Evolutionary conservation across 2,888 invertebrate species (phyloP), one percentile per base, ranked within the genome.

Genomic region (Mycalesis mineus): DNA sequence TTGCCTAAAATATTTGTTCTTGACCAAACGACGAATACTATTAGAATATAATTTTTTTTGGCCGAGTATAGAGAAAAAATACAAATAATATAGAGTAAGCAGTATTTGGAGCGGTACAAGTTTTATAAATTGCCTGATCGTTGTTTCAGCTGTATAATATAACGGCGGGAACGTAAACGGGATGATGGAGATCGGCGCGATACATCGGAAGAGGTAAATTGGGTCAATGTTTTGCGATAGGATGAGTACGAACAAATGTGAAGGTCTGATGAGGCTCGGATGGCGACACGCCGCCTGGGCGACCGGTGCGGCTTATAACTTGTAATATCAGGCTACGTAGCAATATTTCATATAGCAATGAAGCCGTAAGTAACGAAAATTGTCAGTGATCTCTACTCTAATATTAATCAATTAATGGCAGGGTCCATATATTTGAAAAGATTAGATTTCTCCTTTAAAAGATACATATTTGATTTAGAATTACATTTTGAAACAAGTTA

Each of bases 151-250:
- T 37, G 22, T 15, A 37, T 48, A 33, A 33, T 17, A 37, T 49
- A 22, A 37, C 37, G 37, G 22, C 28, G 13, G 17, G 33, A 28
- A 13, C 37, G 17, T 49, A 49, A 49, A 37, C 37, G 49, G 37
- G 49, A 49, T 49, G 49, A 49, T 49, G 49, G 22, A 37, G 49
- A 49, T 37, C 37, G 37, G 22, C 5, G 37, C 44, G 42, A 49
- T 54, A 50, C n/a, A 29, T 17, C 9, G 29, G 37, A 51, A 42
- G 14, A 42, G 50, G 28, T 50, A 55, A 59, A 62, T 59, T 57
- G 52, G 54, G 42, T 55, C 57, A 51, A 54, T 62, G 40, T 57
- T 31, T 44, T 62, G 37, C 29, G 14, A 55, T 28, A 39, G 47
- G 57, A 42, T 48, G 48, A 28, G 51, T 51, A 39, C 39, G 47